A percentile compares a stretch with the other conserved stretches of the same genome.
These are phyloP conservation scores for Brachionichthys hirsutus DNA, from an alignment of 2,113 vertebrate genomes.

Conservation along the genomic window DNA sequence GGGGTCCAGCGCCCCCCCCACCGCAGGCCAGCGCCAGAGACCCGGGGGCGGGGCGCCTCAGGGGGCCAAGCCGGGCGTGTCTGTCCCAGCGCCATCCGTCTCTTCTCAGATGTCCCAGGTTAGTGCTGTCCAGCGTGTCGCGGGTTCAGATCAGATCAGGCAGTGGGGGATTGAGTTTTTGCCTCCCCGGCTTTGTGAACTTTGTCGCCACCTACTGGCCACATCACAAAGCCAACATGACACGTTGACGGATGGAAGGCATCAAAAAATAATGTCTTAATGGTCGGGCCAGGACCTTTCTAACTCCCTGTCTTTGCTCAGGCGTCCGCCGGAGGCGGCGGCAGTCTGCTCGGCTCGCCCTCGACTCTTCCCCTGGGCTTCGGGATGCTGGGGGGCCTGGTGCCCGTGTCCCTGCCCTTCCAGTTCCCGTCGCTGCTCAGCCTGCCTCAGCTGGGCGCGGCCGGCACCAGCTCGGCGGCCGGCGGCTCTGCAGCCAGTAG, in stretches of 20 bases:
- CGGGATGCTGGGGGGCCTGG: conserved; percentile 95
- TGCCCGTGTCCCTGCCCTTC: conserved; percentile 95
- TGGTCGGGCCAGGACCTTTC: no score
- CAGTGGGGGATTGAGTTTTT: no score
- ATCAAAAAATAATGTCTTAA: no score
- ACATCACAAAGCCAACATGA: no score
- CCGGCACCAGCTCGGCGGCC: conserved; percentile 74
- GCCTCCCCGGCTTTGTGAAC: no score
- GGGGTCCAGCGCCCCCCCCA: conserved; percentile 60
- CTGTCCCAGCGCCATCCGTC: conserved; percentile 60
- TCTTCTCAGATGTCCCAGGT: conserved; percentile 78
- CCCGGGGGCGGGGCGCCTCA: conserved; percentile 63
- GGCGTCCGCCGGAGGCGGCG: conserved; percentile 87
- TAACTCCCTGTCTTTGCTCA: conserved; percentile 57
- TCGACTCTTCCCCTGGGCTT: conserved; percentile 90
- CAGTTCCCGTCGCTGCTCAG: conserved; percentile 92
- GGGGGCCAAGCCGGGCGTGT: conserved; percentile 70
- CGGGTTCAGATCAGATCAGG: no score
- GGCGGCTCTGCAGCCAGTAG: conserved; percentile 62
- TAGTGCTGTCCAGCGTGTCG: conserved; percentile 1
- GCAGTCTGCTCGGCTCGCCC: conserved; percentile 83
- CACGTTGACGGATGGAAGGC: no score
- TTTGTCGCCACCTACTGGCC: no score
- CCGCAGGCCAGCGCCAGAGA: conserved; percentile 70
- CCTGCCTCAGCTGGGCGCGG: conserved; percentile 82